Conservation (phyloP, 2,797 vertebrate species). For the Heterohyrax brucei region DNA sequence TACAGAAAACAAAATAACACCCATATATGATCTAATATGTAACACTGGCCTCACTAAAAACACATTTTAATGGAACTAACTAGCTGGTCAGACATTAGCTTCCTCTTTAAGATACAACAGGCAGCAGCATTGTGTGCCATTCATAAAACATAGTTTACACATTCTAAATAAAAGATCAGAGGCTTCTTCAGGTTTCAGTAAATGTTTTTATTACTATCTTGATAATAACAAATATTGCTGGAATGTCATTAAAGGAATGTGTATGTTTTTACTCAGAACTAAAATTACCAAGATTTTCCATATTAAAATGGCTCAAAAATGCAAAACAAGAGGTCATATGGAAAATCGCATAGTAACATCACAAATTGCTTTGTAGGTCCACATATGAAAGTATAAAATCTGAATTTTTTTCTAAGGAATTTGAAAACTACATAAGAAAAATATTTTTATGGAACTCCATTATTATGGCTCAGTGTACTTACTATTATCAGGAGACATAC, state of each 20-base stretch:
- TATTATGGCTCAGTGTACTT: background rate
- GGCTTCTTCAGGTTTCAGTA: conserved; percentile 31
- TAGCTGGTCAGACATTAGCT: background rate
- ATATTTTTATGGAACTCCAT: background rate
- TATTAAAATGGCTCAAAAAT: conserved; percentile 40
- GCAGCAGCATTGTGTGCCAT: background rate
- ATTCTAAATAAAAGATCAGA: conserved; percentile 54
- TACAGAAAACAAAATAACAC: conserved; percentile 54
- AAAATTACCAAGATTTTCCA: conserved; percentile 45
- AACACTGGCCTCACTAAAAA: background rate
- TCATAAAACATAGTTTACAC: background rate
- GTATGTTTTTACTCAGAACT: conserved; percentile 54
- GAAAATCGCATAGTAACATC: conserved; percentile 49
- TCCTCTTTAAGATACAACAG: conserved; percentile 31
- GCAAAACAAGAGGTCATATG: background rate
- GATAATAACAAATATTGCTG: conserved; percentile 36
- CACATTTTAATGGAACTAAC: conserved; percentile 9
- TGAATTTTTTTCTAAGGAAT: conserved; percentile 31
- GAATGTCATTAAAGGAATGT: background rate
- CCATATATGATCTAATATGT: background rate
- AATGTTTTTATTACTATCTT: conserved; percentile 48
- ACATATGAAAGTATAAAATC: conserved; percentile 6
- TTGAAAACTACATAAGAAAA: conserved; percentile 45
- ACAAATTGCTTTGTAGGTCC: conserved; percentile 41
- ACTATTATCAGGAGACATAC: background rate